Conservation (phyloP, 2,797 vertebrate species). For the Harpagifer antarcticus region DNA sequence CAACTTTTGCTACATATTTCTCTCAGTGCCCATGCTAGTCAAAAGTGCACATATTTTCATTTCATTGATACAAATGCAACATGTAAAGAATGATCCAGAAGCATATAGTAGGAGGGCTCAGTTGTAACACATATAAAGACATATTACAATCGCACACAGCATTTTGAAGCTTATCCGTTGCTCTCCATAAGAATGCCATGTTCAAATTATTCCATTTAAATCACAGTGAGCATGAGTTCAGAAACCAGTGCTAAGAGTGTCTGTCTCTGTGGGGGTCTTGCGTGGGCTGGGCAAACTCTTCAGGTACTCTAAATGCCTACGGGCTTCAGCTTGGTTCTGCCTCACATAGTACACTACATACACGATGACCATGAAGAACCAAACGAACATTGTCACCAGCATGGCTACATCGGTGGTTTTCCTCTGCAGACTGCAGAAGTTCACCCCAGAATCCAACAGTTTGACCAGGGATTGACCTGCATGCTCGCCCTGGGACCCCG, state of each 20-base stretch:
- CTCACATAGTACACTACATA: constrained; percentile 86
- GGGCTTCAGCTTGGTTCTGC: constrained; percentile 84
- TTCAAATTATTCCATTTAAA: constrained; percentile 27
- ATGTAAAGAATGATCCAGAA: constrained; percentile 24
- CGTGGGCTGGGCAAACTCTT: constrained; percentile 83
- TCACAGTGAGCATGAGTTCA: constrained; percentile 56
- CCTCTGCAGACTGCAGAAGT: constrained; percentile 86
- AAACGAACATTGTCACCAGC: constrained; percentile 87
- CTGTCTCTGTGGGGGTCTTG: constrained; percentile 76
- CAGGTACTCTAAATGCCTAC: constrained; percentile 84
- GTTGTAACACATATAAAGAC: constrained; percentile 43
- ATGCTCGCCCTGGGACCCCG: constrained; percentile 75
- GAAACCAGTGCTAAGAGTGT: constrained; percentile 85
- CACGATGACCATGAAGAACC: constrained; percentile 86
- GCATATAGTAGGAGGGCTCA: not conserved
- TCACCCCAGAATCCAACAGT: constrained; percentile 83
- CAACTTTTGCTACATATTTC: not conserved
- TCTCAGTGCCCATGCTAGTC: constrained; percentile 4
- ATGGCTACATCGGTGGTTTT: constrained; percentile 85
- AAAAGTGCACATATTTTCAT: constrained; percentile 11
- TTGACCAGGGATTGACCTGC: constrained; percentile 81
- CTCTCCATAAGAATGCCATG: constrained; percentile 17
- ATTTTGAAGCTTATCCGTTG: constrained; percentile 27
- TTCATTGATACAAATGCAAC: not conserved
- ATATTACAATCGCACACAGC: constrained; percentile 19